A percentile compares a stretch with the other conserved stretches of the same genome.
These are phyloP conservation scores for Panulirus ornatus DNA, from an alignment of 1,140 invertebrate species.

Conservation along the genomic window DNA sequence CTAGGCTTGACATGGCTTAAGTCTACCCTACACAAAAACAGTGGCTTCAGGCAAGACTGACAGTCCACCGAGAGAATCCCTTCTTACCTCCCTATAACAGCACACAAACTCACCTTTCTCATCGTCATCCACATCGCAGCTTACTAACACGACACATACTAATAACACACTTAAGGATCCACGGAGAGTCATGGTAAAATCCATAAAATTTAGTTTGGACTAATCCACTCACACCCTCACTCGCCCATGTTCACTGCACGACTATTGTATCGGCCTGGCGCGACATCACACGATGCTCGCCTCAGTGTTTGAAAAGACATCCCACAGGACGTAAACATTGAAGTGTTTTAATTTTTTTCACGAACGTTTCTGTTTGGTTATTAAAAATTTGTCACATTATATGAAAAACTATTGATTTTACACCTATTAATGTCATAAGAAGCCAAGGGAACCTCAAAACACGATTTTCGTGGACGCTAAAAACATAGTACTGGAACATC, in stretches of 20 bases:
- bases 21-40: not conserved
- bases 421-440: not conserved
- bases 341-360: not conserved
- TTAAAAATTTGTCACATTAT: not conserved
- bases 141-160: conserved; percentile 65
- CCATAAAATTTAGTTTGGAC: conserved; percentile 60
- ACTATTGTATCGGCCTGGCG: conserved; percentile 64
- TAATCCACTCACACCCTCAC: conserved; percentile 58
- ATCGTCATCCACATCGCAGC: conserved; percentile 55
- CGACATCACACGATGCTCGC: conserved; percentile 41
- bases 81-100: not conserved
- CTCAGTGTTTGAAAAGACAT: conserved; percentile 51
- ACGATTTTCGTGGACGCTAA: conserved; percentile 25
- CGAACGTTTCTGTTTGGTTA: not conserved
- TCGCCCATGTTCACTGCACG: conserved; percentile 63
- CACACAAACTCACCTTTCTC: conserved; percentile 47
- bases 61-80: not conserved
- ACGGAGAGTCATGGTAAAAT: conserved; percentile 70
- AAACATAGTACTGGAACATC: conserved; percentile 62
- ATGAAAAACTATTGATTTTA: not conserved
- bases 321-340: conserved; percentile 57
- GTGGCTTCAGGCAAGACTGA: conserved; percentile 47
- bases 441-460: not conserved
- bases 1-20: conserved; percentile 6
- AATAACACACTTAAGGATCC: conserved; percentile 64